Base-by-base conservation (phyloP, 1,140 invertebrate species). In the Meloidogyne chitwoodi region DNA sequence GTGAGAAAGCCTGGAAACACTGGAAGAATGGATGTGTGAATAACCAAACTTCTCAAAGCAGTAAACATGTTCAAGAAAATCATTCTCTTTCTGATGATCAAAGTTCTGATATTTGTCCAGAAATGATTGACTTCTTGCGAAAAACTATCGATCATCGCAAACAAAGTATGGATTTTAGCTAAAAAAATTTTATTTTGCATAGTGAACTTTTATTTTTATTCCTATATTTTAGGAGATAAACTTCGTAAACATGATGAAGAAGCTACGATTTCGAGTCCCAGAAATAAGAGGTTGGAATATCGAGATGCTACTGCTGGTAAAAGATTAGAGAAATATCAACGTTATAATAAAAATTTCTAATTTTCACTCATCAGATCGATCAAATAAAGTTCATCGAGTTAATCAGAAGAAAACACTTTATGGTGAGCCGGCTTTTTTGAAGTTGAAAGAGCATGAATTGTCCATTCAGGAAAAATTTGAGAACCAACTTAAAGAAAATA, bases 91-190 rank as follows among this genome's bases (percentile, higher is more conserved):
- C 26, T 16, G 68, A 38, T 34, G 68, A 19, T 5, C 24, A 34
- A 2, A 29, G 11, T 69, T 41, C 38, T 44, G 27, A 29, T 24
- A 16, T 70, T 19, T 26, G 16, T 29, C 44, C 44, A 11, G 34
- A 70, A 8, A 44, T 70, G 68, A 38, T 56, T 19, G 68, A 44
- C 26, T 70, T 70, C 38, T 26, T 41, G 19, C 31, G 61, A 1
- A 70, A 44, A n/a, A 44, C 68, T 16, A 26, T 70, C 19, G 68
- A 70, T 27, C 68, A 70, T 10, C 68, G 68, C 19, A 70, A 44
- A 34, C 68, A 70, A 44, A 8, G 68, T 70, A 2, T 22, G 34
- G 1, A 5, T 27, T 68, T 12, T 16, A n/a, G 10, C 27, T 8
- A 16, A 44, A 2, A 68, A 27, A 12, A 4, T 68, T 68, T 22